Conservation (phyloP, 2,113 vertebrate genomes). For the Corydoras maculifer region DNA sequence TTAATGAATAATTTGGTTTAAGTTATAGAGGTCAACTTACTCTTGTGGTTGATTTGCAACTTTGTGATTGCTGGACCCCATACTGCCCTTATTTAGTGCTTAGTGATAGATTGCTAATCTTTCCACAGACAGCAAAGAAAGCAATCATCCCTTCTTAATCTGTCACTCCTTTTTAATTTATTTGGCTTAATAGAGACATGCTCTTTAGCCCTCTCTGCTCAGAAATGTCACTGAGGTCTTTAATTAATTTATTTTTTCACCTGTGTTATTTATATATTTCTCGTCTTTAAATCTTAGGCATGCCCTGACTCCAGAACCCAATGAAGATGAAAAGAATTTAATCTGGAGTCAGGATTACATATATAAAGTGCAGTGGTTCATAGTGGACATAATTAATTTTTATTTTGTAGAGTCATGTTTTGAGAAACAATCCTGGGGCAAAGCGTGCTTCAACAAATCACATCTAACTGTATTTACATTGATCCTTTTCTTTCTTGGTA, state of each 20-base stretch:
- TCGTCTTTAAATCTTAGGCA: not conserved
- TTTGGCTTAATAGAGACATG: constrained; percentile 23
- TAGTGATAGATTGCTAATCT: constrained; percentile 54
- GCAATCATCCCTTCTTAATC: constrained; percentile 49
- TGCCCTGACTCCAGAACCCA: not conserved
- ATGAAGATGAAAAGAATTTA: constrained; percentile 1
- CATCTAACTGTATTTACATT: constrained; percentile 38
- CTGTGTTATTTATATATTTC: constrained; percentile 32
- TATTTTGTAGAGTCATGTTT: constrained; percentile 24
- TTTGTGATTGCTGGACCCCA: constrained; percentile 20
- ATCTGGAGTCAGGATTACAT: constrained; percentile 10
- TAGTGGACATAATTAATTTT: constrained; percentile 31
- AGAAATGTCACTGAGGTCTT: constrained; percentile 42
- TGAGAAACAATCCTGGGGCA: constrained; percentile 33
- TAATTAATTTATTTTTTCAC: constrained; percentile 37
- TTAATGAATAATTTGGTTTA: constrained; percentile 39
- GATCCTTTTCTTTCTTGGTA: constrained; percentile 38
- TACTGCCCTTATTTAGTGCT: constrained; percentile 40
- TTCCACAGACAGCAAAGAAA: constrained; percentile 43
- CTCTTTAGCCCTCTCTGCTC: constrained; percentile 35
- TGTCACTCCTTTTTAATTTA: constrained; percentile 48
- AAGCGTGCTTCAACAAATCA: constrained; percentile 31
- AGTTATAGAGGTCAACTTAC: constrained; percentile 44
- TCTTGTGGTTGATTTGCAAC: constrained; percentile 2
- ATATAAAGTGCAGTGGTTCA: constrained; percentile 19